Evolutionary conservation across 2,888 invertebrate genomes (phyloP).

Genomic region (Shargacucullia verbasci): DNA sequence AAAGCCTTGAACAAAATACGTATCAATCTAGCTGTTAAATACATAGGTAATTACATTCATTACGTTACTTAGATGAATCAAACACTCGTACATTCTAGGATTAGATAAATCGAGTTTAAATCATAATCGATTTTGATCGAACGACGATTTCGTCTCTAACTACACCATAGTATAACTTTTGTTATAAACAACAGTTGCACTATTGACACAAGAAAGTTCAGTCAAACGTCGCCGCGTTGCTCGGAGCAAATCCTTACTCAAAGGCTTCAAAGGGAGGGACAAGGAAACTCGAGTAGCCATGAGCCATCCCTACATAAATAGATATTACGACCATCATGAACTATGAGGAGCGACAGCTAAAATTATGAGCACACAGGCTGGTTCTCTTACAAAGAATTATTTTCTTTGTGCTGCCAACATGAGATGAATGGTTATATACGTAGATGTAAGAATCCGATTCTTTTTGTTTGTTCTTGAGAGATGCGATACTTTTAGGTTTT

Average conservation of each 20-base stretch:
- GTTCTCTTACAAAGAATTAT: constrained; percentile 9
- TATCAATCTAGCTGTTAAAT: neutral
- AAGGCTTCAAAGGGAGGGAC: neutral
- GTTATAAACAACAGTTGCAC: constrained; percentile 25
- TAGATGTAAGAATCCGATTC: no score
- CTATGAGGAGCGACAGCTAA: neutral
- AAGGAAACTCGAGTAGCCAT: constrained; percentile 35
- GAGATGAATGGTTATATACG: constrained; percentile 12
- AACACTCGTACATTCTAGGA: no score
- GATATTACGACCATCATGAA: constrained; percentile 5
- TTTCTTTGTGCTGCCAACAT: constrained; percentile 16
- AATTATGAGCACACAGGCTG: constrained; percentile 16
- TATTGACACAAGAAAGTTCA: constrained; percentile 42
- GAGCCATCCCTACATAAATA: constrained; percentile 36
- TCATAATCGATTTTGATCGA: no score
- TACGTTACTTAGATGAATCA: no score
- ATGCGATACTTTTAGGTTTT: no score
- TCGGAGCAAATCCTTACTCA: constrained; percentile 8
- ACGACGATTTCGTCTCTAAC: no score
- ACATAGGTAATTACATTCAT: no score
- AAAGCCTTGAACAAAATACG: constrained; percentile 5
- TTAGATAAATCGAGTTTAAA: no score
- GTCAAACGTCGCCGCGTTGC: constrained; percentile 12
- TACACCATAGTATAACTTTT: no score
- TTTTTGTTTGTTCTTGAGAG: no score